Evolutionary conservation across 1,140 invertebrate genomes (phyloP).

Genomic region (Bathynomus jamesi): DNA sequence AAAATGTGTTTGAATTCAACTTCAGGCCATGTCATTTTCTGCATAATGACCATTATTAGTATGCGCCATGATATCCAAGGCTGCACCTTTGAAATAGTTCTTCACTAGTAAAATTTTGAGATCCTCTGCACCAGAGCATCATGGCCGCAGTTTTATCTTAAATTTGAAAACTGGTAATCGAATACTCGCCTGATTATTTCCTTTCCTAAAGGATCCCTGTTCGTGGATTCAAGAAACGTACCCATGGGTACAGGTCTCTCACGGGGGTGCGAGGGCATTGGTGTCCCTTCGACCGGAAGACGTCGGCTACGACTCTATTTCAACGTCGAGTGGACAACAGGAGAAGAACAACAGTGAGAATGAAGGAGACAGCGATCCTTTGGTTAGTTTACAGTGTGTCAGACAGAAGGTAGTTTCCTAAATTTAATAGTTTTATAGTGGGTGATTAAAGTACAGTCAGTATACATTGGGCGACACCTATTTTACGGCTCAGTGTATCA

Average conservation of each 20-base stretch:
- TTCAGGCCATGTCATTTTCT: no score
- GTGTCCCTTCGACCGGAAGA: conserved; percentile 58
- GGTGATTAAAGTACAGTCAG: background rate
- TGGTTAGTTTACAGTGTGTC: conserved; percentile 49
- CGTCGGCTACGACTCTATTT: conserved; percentile 56
- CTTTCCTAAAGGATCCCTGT: conserved; percentile 80
- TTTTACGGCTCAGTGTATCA: background rate
- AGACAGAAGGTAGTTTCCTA: background rate
- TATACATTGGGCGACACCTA: no score
- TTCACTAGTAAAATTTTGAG: no score
- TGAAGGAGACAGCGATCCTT: conserved; percentile 56
- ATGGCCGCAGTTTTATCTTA: no score
- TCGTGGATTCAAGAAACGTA: conserved; percentile 82
- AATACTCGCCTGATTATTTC: no score
- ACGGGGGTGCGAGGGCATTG: conserved; percentile 50
- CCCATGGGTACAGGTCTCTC: conserved; percentile 61
- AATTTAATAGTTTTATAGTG: conserved; percentile 4
- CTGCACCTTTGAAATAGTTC: no score
- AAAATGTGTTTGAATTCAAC: no score
- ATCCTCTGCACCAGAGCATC: no score
- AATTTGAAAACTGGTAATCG: no score
- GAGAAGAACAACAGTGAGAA: conserved; percentile 42
- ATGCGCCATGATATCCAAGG: no score
- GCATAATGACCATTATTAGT: no score
- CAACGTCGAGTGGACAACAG: conserved; percentile 39